Evolutionary conservation across 2,888 invertebrate genomes (phyloP), one percentile per base, ranked within the genome.

Genomic region (Polia nebulosa): DNA sequence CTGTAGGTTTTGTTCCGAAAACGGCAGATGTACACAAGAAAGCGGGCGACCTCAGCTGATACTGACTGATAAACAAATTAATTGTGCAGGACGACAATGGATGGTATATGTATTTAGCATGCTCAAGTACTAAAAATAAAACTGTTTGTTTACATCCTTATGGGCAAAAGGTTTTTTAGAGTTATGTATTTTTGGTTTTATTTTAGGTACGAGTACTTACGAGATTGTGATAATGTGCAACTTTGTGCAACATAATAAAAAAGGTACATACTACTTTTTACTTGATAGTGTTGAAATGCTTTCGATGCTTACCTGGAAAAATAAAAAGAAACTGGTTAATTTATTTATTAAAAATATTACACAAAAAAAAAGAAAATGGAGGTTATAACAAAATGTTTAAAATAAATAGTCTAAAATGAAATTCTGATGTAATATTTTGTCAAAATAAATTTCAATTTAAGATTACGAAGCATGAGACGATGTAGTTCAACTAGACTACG

Each of bases 51-150:
- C 90, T 90, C 86, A 74, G 72, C 57, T 75, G 88, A 88, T 88
- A 86, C 61, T 77, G 56, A 66, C 81, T 70, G 87, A 91, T 90
- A 91, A 90, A 89, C 87, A 89, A 89, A 90, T 90, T 89, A 89
- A 90, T 90, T 89, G 88, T 83, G 66, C 70, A 22, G 78, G 64
- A 68, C 75, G 61, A 83, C 82, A 80, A 75, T 77, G 80, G 80
- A 81, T 78, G 68, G 62, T 67, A 67, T 65, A 69, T 78, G n/a
- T 81, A 82, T 85, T 83, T 69, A 68, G 72, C 76, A 80, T 67
- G 53, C 63, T 76, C 51, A 76, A 53, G 22, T 61, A 57, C 70
- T 78, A 71, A 73, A 75, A 82, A 82, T 73, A 82, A 73, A 69
- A 59, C 45, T 49, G 29, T 17, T 57, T 61, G 53, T 58, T 41